These are phyloP conservation scores for Holcopasites calliopsidis DNA, from an alignment of 1,140 invertebrate species.

Conservation along the genomic window DNA sequence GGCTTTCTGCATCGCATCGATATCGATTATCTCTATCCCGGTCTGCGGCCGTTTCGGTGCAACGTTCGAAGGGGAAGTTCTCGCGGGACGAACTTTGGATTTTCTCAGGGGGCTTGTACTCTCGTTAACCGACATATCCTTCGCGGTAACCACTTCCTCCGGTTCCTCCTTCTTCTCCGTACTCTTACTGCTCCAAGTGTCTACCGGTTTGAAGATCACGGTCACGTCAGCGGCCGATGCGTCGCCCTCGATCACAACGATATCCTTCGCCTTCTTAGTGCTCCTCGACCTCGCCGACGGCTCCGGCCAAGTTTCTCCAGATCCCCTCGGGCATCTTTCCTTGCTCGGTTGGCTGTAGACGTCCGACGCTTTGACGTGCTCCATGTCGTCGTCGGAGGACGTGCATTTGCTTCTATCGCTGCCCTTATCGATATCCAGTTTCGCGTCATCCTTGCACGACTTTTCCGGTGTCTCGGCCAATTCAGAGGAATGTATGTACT, in stretches of 20 bases:
- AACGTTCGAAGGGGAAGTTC: slow-evolving; percentile 12
- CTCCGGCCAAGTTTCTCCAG: background rate
- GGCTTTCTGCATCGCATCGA: slow-evolving; percentile 69
- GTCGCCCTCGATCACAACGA: slow-evolving; percentile 60
- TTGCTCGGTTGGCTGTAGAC: background rate
- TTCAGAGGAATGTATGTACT: slow-evolving; percentile 71
- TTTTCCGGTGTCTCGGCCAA: slow-evolving; percentile 43
- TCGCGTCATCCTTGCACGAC: background rate
- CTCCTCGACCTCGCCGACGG: slow-evolving; percentile 1
- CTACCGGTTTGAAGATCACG: slow-evolving; percentile 60
- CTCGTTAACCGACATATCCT: background rate
- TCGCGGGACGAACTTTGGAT: slow-evolving; percentile 38
- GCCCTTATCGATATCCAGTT: background rate
- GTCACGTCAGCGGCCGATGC: slow-evolving; percentile 51
- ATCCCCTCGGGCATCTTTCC: slow-evolving; percentile 9
- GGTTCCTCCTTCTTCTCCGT: slow-evolving; percentile 27
- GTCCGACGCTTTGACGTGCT: slow-evolving; percentile 68
- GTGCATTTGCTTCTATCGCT: slow-evolving; percentile 10
- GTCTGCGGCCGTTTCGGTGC: slow-evolving; percentile 20
- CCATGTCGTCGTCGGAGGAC: slow-evolving; percentile 73
- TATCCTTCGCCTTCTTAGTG: slow-evolving; percentile 57
- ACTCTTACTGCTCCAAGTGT: slow-evolving; percentile 21
- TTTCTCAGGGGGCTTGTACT: slow-evolving; percentile 59
- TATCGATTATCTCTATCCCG: slow-evolving; percentile 73
- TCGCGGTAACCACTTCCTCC: slow-evolving; percentile 10